Percentiles rank a stretch among this genome's conserved stretches.
These are phyloP conservation scores for Diarsia mendica DNA, from an alignment of 2,888 invertebrate genomes.

Conservation along the genomic window DNA sequence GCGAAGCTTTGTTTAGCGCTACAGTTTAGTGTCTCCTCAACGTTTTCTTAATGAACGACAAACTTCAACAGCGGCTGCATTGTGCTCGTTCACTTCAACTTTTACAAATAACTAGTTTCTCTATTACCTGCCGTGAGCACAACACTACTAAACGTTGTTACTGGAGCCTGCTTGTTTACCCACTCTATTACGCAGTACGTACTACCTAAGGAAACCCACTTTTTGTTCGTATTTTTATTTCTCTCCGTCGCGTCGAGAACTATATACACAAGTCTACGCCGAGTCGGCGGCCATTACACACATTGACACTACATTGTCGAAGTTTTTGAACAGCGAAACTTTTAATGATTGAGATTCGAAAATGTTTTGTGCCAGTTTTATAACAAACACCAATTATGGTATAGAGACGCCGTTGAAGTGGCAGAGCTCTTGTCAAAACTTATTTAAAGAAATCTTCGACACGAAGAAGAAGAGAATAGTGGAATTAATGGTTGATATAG, in stretches of 20 bases:
- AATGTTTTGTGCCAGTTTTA: slow-evolving; percentile 50
- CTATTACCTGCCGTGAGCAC: slow-evolving; percentile 10
- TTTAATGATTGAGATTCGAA: slow-evolving; percentile 71
- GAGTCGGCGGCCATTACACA: slow-evolving; percentile 26
- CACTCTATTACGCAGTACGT: neutral
- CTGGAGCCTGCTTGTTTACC: too few relatives aligned
- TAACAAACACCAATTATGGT: slow-evolving; percentile 14
- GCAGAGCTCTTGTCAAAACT: neutral
- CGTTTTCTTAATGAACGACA: too few relatives aligned
- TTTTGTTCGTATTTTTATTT: slow-evolving; percentile 14
- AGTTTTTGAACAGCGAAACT: slow-evolving; percentile 67
- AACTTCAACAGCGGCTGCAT: too few relatives aligned
- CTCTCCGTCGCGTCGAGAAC: neutral
- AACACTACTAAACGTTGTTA: slow-evolving; percentile 5
- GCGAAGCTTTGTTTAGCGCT: too few relatives aligned
- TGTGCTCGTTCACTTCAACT: too few relatives aligned
- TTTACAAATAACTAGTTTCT: neutral
- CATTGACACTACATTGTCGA: slow-evolving; percentile 36
- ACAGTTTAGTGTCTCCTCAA: too few relatives aligned
- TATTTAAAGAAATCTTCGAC: neutral
- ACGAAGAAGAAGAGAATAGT: neutral
- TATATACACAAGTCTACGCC: slow-evolving; percentile 35
- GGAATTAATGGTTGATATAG: neutral
- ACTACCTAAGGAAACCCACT: neutral
- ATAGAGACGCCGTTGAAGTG: neutral